Base-by-base conservation (phyloP, 2,797 vertebrate genomes). In the Podarcis lilfordi region DNA sequence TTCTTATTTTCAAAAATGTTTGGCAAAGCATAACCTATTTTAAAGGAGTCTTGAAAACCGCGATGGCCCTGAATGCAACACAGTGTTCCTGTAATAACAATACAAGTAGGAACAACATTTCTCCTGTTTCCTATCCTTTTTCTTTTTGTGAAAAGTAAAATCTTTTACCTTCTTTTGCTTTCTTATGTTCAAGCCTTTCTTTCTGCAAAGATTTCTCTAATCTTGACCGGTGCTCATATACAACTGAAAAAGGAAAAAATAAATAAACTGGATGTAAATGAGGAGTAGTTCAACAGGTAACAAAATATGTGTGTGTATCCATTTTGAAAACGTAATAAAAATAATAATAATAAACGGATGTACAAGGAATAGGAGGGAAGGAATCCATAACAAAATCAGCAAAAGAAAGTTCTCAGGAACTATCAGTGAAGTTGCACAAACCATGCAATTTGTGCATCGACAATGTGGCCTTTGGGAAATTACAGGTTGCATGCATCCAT, bases 131-230 rank as follows among this genome's bases (percentile, higher is more conserved):
- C 64, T 35, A 35, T 61, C 4, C n/a, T 7, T 37, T 64, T 61
- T 27, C 27, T n/a, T 15, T 6, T 10, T 32, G 32, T 81, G 71
- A 81, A 81, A 81, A 35, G 72, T 25, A 80, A 76, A 3, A 0
- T 19, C 86, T 96, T 96, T 96, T 96, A 98, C 99, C 99, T 98
- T 99, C 99, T 97, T 99, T 99, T 82, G 98, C 97, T 95, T 99
- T 99, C 96, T 99, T 99, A 95, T 99, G 98, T 91, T 99, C 99
- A 78, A 98, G 95, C 91, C 99, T 98, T 96, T 99, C 99, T 96
- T 99, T 99, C 93, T 99, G 99, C 91, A 99, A 97, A 74, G 99
- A 99, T 95, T 99, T 99, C 94, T 99, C 99, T 95, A 99, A 97
- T 93, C 98, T 97, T 93, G 99, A 99, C 92, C 99, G 98, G 96